phyloP scores from a whole-genome alignment of 2,888 invertebrate genomes.

The Pristionchus mayeri region DNA sequence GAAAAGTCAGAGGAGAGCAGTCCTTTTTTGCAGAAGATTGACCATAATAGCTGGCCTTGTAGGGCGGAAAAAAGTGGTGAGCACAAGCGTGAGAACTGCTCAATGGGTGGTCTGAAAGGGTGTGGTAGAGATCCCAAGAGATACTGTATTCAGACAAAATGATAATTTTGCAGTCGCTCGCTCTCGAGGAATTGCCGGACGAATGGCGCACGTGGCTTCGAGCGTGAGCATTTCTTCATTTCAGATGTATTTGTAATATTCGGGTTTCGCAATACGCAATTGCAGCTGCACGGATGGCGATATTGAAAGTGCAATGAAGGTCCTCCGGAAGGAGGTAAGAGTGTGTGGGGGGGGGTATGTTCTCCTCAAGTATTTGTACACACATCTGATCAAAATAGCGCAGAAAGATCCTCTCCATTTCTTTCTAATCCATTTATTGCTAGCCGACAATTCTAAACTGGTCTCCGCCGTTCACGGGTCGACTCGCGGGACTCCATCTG shows the following conservation, averaged over 20 bases:
- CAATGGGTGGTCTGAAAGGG: neutral
- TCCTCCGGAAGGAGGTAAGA: slow-evolving; percentile 27
- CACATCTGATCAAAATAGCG: neutral
- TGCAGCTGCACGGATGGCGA: slow-evolving; percentile 47
- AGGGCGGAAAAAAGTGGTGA: neutral
- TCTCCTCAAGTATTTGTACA: neutral
- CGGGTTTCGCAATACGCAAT: too few relatives aligned
- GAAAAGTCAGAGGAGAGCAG: neutral
- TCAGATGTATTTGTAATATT: too few relatives aligned
- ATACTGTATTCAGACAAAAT: neutral
- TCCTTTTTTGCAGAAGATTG: neutral
- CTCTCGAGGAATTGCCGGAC: slow-evolving; percentile 12
- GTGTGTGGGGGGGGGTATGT: too few relatives aligned
- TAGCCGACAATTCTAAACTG: slow-evolving; percentile 19
- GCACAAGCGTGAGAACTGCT: neutral
- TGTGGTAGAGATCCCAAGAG: neutral
- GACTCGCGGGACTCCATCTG: slow-evolving; percentile 30
- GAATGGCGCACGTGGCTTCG: slow-evolving; percentile 33
- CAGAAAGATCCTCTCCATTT: neutral
- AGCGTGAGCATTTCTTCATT: too few relatives aligned
- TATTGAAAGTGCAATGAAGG: neutral
- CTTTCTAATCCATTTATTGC: neutral
- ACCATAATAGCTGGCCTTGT: slow-evolving; percentile 31
- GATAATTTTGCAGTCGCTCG: slow-evolving; percentile 1
- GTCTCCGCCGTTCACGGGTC: slow-evolving; percentile 18